These are phyloP conservation scores for Halocynthia aurantium DNA, from an alignment of 23 tunicate species.

Conservation along the genomic window DNA sequence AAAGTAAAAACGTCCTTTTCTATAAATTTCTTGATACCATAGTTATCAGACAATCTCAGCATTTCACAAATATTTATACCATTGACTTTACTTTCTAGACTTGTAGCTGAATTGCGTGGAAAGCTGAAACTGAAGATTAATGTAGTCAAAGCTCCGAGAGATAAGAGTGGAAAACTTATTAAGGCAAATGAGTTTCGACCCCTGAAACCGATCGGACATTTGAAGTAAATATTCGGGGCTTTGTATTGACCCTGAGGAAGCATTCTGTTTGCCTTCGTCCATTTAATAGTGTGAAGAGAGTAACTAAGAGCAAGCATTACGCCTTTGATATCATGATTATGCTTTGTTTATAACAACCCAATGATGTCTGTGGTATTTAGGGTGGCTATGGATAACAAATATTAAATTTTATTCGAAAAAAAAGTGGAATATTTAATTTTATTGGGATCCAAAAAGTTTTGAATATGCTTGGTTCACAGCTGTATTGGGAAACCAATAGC, in stretches of 20 bases:
- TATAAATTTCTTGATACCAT: background rate
- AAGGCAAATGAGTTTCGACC: slow-evolving; percentile 34
- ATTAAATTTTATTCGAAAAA: too few relatives aligned
- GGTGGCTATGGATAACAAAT: too few relatives aligned
- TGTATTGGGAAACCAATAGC: too few relatives aligned
- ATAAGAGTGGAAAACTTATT: slow-evolving; percentile 24
- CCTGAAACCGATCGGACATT: slow-evolving; percentile 21
- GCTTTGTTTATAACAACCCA: background rate
- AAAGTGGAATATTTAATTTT: too few relatives aligned
- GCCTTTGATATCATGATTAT: too few relatives aligned
- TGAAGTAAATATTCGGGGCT: slow-evolving; percentile 16
- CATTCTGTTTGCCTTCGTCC: too few relatives aligned
- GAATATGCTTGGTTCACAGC: too few relatives aligned
- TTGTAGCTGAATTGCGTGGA: slow-evolving; percentile 58
- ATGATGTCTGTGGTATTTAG: background rate
- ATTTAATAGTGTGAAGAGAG: too few relatives aligned
- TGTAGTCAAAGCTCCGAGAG: slow-evolving; percentile 57
- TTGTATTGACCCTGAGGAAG: too few relatives aligned
- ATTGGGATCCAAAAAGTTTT: too few relatives aligned
- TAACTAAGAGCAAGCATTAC: too few relatives aligned
- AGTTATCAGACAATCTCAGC: background rate
- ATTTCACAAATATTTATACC: background rate
- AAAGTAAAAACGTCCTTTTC: slow-evolving; percentile 14
- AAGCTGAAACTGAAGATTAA: slow-evolving; percentile 54
- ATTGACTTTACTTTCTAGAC: slow-evolving; percentile 18